Base-by-base conservation (phyloP, 2,888 invertebrate genomes). In the Ophion obscuratus region DNA sequence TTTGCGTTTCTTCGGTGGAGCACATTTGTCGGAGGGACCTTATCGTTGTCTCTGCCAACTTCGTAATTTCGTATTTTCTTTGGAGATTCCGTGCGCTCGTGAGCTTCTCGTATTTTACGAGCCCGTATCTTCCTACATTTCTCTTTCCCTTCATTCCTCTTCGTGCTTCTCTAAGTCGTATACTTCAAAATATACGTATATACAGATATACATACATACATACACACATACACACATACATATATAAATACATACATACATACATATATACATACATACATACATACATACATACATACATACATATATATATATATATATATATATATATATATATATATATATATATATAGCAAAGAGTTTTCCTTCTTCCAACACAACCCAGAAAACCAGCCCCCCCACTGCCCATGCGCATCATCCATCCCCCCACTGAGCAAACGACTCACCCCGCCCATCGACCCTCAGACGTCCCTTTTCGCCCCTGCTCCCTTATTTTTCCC, bases 41-140 rank as follows among this genome's bases (percentile, higher is more conserved):
- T 77, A 36, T 85, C 75, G 24, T 77, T 75, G 79, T 83, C 68
- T 83, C 59, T 70, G 76, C 81, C 89, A 89, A 91, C 90, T 92
- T 92, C 84, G 88, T 93, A 93, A 93, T 93, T 86, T 92, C 91
- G 92, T 92, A 92, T 93, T 93, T 93, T 93, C 92, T 92, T 92
- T 90, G 90, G 91, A 90, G 90, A 91, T 91, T 24, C 79, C 40
- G 73, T n/a, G 71, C 79, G 84, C 76, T 79, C 53, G 75, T 88
- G 88, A 89, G 91, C 88, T 89, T 89, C 67, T 59, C 89, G 90
- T 87, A 89, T 92, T 93, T 93, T 93, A 93, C 92, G 93, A 92
- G 90, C 92, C 87, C 92, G 91, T 92, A 92, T 93, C 91, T 92
- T 89, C 89, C 90, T 59, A 78, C 84, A 61, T 81, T 61, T 81